Evolutionary conservation across 2,797 vertebrate genomes (phyloP).

Genomic region (Poecilia wingei): DNA sequence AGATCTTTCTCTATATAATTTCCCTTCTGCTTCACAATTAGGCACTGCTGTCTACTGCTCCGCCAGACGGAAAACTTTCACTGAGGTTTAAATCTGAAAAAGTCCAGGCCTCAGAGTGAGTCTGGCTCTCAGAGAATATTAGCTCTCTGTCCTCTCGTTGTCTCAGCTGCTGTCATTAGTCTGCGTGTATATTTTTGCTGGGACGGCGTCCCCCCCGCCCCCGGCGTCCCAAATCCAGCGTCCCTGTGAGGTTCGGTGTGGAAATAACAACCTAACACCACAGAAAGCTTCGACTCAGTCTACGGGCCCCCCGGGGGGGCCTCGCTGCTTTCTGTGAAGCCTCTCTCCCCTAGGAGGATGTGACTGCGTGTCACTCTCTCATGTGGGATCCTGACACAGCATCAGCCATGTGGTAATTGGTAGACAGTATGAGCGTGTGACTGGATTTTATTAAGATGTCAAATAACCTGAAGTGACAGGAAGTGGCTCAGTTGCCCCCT

Average conservation of each 20-base stretch:
- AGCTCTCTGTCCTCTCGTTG: background rate
- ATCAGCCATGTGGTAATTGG: constrained; percentile 10
- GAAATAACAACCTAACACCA: constrained; percentile 53
- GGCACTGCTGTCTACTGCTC: background rate
- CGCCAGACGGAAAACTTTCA: background rate
- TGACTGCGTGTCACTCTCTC: constrained; percentile 15
- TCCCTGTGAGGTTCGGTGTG: constrained; percentile 47
- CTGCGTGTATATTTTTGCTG: constrained; percentile 46
- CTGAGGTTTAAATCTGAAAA: background rate
- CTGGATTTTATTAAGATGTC: background rate
- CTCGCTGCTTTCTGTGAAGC: constrained; percentile 23
- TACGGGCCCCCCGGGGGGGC: constrained; percentile 11
- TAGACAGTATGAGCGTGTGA: background rate
- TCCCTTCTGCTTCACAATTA: background rate
- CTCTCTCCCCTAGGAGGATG: constrained; percentile 32
- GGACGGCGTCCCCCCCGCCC: constrained; percentile 42
- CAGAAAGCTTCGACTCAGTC: constrained; percentile 55
- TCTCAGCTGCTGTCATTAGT: constrained; percentile 22
- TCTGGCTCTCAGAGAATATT: background rate
- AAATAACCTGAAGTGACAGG: background rate
- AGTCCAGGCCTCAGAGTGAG: background rate
- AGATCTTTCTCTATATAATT: background rate
- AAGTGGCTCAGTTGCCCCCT: background rate
- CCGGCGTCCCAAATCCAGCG: constrained; percentile 38
- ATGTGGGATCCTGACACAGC: constrained; percentile 12